Evolutionary conservation across 2,888 invertebrate species (phyloP).

Genomic region (Pachycephus smyrnensis): DNA sequence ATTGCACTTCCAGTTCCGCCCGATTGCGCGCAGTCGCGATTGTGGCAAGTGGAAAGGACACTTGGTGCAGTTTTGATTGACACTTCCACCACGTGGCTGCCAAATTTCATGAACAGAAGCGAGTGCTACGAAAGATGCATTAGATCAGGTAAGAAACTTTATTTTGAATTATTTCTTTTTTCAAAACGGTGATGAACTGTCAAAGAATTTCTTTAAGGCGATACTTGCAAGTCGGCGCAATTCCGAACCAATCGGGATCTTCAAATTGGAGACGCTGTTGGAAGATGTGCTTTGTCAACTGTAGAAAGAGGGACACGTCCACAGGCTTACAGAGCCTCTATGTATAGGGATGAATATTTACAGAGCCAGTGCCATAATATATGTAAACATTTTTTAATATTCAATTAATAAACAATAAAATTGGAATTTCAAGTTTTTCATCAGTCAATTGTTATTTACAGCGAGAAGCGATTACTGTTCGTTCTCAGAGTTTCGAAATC

Average conservation of each 20-base stretch:
- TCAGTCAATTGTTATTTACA: constrained; percentile 22
- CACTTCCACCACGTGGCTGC: constrained; percentile 73
- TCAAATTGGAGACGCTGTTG: constrained; percentile 65
- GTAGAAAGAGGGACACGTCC: constrained; percentile 82
- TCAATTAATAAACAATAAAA: neutral
- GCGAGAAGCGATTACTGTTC: constrained; percentile 76
- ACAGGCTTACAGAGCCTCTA: constrained; percentile 81
- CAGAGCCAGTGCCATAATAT: constrained; percentile 84
- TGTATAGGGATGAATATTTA: constrained; percentile 83
- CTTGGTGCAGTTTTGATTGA: constrained; percentile 81
- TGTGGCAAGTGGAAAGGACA: constrained; percentile 83
- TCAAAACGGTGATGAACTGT: neutral
- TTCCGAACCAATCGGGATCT: constrained; percentile 53
- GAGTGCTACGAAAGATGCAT: constrained; percentile 73
- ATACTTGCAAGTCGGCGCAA: constrained; percentile 54
- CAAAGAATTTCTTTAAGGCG: constrained; percentile 31
- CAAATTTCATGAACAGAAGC: constrained; percentile 73
- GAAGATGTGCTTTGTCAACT: constrained; percentile 78
- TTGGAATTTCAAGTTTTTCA: neutral
- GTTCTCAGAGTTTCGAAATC: constrained; percentile 81
- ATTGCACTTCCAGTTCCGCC: constrained; percentile 65
- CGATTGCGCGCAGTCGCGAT: constrained; percentile 70
- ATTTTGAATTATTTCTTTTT: constrained; percentile 1
- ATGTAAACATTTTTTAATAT: constrained; percentile 66
- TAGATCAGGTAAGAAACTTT: constrained; percentile 41